Evolutionary conservation across 2,113 vertebrate species (phyloP), one percentile per base, ranked within the genome.

Genomic region (Eulacestoma nigropectus): DNA sequence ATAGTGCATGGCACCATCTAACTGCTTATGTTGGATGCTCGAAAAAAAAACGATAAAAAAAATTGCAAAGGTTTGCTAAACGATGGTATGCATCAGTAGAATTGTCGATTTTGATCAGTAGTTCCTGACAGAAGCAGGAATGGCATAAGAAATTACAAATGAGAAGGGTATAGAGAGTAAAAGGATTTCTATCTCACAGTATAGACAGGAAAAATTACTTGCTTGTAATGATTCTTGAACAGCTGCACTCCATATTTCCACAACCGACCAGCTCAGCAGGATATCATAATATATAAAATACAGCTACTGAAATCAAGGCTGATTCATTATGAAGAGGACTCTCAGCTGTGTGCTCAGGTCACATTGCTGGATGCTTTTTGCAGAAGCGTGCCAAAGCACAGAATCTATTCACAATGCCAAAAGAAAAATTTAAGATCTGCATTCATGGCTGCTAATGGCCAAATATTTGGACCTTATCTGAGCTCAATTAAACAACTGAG

Each of bases 171-270:
- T 56, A 93, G 32, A 19, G 8, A 72, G 63, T 72, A 74, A 78
- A 94, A 92, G 32, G 6, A 64, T 74, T 81, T 90, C 73, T 81
- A 25, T 59, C 75, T 87, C 59, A 80, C 29, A 32, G 21, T 46
- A 77, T 15, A 85, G n/a, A 65, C 41, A 86, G 35, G 44, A 89
- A 96, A 92, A 97, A 84, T 87, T 89, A 94, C 84, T 96, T 95
- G 70, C 15, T 79, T 95, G 49, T 53, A 95, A 94, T 92, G 86
- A 94, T 94, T 96, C 88, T 70, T 96, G 60, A 91, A 89, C 80
- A 96, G 79, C 65, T 90, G 76, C 72, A 78, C n/a, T 82, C 60
- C 41, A 13, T 90, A 69, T 95, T 96, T 96, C 82, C 29, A 76
- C 63, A 97, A 82, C 68, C 23, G 13, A 79, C 59, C 50, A 88